Conservation (phyloP, 2,888 invertebrate species). For the Phengaris arion region DNA sequence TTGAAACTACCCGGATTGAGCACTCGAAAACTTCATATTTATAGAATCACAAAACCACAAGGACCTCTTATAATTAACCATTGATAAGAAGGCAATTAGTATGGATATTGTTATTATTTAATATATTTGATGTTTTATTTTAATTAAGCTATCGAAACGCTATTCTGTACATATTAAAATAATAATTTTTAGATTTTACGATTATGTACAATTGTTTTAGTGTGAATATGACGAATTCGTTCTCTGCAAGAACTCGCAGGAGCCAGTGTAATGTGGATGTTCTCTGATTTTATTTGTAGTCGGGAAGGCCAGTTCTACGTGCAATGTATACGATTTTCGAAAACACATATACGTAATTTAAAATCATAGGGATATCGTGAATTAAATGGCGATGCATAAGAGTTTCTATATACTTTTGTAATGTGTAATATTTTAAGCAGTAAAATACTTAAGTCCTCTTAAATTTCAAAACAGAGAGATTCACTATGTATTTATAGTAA, state of each 20-base stretch:
- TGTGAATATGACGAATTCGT: constrained; percentile 73
- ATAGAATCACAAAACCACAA: constrained; percentile 75
- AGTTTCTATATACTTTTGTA: constrained; percentile 64
- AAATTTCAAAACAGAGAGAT: constrained; percentile 50
- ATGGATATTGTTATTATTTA: constrained; percentile 79
- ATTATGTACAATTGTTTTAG: constrained; percentile 78
- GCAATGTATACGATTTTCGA: constrained; percentile 81
- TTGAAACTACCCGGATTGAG: constrained; percentile 16
- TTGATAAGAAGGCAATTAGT: constrained; percentile 80
- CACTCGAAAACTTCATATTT: constrained; percentile 27
- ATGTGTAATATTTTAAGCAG: constrained; percentile 31
- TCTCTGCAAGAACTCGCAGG: constrained; percentile 56
- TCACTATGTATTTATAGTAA: constrained; percentile 60
- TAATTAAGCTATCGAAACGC: constrained; percentile 74
- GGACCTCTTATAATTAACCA: constrained; percentile 81
- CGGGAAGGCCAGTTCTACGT: constrained; percentile 77
- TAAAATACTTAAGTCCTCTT: constrained; percentile 45
- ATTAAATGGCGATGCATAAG: constrained; percentile 66
- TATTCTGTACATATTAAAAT: constrained; percentile 76
- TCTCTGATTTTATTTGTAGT: constrained; percentile 60
- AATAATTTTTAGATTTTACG: constrained; percentile 73
- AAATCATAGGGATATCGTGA: constrained; percentile 72
- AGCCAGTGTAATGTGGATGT: constrained; percentile 63
- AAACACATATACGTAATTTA: constrained; percentile 78
- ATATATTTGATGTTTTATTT: constrained; percentile 80